These are phyloP conservation scores for Aldabrachelys gigantea DNA, from an alignment of 2,113 vertebrate species.

Conservation along the genomic window DNA sequence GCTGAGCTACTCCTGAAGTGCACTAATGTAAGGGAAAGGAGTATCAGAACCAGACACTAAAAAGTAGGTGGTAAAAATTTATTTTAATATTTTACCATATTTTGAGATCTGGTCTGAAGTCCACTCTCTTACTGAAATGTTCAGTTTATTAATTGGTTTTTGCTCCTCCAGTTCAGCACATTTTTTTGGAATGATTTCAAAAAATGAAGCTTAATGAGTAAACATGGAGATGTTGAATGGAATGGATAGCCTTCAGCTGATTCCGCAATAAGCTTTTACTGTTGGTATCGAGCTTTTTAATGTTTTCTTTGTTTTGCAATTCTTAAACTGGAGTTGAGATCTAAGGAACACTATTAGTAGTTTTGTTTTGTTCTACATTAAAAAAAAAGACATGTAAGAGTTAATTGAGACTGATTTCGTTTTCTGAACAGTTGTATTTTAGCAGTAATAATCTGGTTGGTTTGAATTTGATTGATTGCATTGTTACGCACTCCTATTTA, in stretches of 20 bases:
- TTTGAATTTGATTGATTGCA: not conserved
- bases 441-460: not conserved
- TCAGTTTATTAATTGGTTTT: conserved; percentile 32
- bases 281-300: conserved; percentile 49
- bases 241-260: not conserved
- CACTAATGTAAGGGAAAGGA: not conserved
- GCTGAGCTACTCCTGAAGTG: not conserved
- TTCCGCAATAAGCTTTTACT: conserved; percentile 46
- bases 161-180: conserved; percentile 26
- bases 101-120: conserved; percentile 44
- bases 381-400: conserved; percentile 6
- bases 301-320: conserved; percentile 66
- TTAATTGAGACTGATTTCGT: conserved; percentile 37
- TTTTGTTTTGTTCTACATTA: conserved; percentile 55
- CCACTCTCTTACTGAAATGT: not conserved
- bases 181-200: conserved; percentile 38
- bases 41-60: not conserved
- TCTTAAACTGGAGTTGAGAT: conserved; percentile 61
- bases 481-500: conserved; percentile 26
- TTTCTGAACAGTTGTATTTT: conserved; percentile 35
- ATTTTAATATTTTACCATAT: conserved; percentile 23
- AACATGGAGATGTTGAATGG: conserved; percentile 3
- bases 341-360: conserved; percentile 50
- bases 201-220: conserved; percentile 36
- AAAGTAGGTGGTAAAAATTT: not conserved